Base-by-base conservation (phyloP, 2,888 invertebrate genomes). In the Marronus borbonicus region DNA sequence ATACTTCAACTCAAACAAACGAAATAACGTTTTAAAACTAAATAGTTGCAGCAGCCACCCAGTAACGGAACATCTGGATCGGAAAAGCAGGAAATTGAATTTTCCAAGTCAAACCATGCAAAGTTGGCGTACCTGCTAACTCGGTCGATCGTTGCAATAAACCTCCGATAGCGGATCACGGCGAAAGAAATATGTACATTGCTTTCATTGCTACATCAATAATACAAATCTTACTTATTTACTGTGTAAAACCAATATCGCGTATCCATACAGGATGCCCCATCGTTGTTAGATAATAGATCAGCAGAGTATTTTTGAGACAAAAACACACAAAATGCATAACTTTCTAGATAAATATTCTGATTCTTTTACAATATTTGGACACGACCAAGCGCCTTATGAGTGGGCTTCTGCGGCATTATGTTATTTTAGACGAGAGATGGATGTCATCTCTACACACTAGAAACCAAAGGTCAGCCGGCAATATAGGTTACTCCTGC, bases 71-170 rank as follows among this genome's bases (percentile, higher is more conserved):
- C 83, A 82, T 83, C 82, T 83, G 83, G 79, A 80, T 78, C 76
- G 76, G 81, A 82, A 80, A 77, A 78, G 76, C 78, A 80, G 82
- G 81, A 83, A 83, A 83, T 83, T 83, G 83, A 81, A 83, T 82
- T 83, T 82, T 81, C 79, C 79, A 65, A 77, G 79, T 78, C 80
- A 80, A 77, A 58, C 78, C 78, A 76, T 76, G 77, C 77, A 78
- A 79, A 80, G 78, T 78, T 80, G 76, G 80, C 78, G 78, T 80
- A 81, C 81, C 80, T 81, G 80, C 77, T 81, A 81, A 78, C 78
- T 78, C 55, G 20, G 55, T 44, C 44, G 75, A 68, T 76, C 44
- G 68, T 74, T 44, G 60, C 28, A 64, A 76, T 76, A 76, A 75
- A 49, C 49, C 8, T 5, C 49, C 65, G 44, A 55, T 50, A 24